A percentile compares a stretch with the other conserved stretches of the same genome.
Conservation (phyloP, 2,888 invertebrate species). For the Malacosoma neustria region DNA sequence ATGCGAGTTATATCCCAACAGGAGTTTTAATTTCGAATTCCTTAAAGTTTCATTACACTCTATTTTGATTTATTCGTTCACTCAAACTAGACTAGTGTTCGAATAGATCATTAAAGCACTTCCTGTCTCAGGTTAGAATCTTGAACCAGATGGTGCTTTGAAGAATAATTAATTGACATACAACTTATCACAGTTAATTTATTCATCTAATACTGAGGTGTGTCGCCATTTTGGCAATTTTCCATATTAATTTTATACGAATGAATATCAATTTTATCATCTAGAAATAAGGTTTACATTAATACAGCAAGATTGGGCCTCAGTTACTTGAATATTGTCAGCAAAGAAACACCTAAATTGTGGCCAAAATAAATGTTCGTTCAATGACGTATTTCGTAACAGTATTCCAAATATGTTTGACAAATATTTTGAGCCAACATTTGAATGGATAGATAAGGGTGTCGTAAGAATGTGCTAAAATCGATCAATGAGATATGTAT, state of each 20-base stretch:
- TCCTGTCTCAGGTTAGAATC: conserved; percentile 35
- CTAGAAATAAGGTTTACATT: conserved; percentile 23
- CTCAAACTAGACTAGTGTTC: conserved; percentile 12
- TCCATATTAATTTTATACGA: conserved; percentile 32
- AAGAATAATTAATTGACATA: conserved; percentile 74
- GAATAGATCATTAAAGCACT: conserved; percentile 38
- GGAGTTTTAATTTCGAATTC: too few species aligned
- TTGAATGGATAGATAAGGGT: conserved; percentile 23
- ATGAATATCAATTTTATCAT: conserved; percentile 24
- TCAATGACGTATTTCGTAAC: conserved; percentile 54
- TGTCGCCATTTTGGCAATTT: conserved; percentile 63
- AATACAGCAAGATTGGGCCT: conserved; percentile 2
- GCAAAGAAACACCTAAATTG: conserved; percentile 53
- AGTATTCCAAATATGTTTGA: conserved; percentile 26
- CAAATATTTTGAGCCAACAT: conserved; percentile 23
- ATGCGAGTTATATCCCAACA: too few species aligned
- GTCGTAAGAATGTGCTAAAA: conserved; percentile 11
- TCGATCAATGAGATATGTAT: conserved; percentile 1
- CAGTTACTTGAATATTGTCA: conserved; percentile 32
- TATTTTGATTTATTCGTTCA: not conserved
- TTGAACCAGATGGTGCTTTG: conserved; percentile 68
- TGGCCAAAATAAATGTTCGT: conserved; percentile 61
- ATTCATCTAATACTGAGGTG: conserved; percentile 66
- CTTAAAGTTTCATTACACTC: too few species aligned
- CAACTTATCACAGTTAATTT: conserved; percentile 73